Conservation (phyloP, 53 echinoderm and acorn worm genomes). For the Apostichopus leukothele region DNA sequence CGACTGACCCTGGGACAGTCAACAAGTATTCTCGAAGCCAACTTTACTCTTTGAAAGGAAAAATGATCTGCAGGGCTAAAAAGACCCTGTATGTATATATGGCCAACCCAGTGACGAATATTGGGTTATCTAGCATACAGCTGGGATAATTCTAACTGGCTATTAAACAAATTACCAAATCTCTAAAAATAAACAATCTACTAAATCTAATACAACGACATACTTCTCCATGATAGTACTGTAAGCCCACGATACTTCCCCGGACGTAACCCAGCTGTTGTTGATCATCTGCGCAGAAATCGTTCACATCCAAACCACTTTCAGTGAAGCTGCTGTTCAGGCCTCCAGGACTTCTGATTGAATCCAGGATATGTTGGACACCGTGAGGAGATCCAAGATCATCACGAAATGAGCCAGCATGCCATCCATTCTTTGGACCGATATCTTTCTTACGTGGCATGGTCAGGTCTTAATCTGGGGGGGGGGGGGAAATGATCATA, state of each 20-base stretch:
- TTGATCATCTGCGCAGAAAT: slow-evolving; percentile 28
- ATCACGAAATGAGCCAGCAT: not conserved
- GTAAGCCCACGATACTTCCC: slow-evolving; percentile 78
- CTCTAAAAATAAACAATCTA: not conserved
- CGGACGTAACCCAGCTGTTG: slow-evolving; percentile 60
- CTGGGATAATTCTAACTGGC: too few species aligned
- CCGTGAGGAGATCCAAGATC: not conserved
- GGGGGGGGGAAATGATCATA: too few species aligned
- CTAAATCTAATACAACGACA: slow-evolving; percentile 1
- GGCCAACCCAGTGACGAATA: too few species aligned
- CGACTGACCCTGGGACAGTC: too few species aligned
- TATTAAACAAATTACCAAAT: not conserved
- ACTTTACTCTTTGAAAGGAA: too few species aligned
- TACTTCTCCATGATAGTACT: slow-evolving; percentile 84
- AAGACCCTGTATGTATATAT: too few species aligned
- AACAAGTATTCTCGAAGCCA: too few species aligned
- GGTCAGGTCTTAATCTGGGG: not conserved
- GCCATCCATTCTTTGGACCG: not conserved
- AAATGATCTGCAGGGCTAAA: too few species aligned
- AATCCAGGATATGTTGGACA: not conserved
- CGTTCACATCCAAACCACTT: slow-evolving; percentile 6
- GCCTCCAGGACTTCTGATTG: slow-evolving; percentile 39
- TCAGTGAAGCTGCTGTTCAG: slow-evolving; percentile 45
- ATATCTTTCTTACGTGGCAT: slow-evolving; percentile 8
- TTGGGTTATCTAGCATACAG: too few species aligned